Evolutionary conservation across 2,888 invertebrate genomes (phyloP), one percentile per base, ranked within the genome.

Genomic region (Dinocampus coccinellae): DNA sequence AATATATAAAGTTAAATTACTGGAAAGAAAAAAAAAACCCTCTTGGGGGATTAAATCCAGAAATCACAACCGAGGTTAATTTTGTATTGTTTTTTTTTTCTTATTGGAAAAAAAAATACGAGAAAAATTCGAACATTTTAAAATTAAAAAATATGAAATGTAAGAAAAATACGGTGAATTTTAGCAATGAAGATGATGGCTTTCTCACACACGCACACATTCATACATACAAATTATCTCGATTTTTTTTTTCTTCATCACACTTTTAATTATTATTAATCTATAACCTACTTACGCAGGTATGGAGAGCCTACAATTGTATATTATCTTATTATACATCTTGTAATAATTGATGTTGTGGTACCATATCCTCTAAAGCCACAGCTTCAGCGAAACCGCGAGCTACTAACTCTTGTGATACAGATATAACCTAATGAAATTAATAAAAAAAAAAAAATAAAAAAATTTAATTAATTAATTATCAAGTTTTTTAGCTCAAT

Each of bases 321-420:
- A 67, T 63, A 57, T 55, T 62, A 67, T 55, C 16, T 11, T 47
- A 36, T 57, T 11, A 26, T 57, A 6, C 24, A 57, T 24, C 36
- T 42, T 57, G 36, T 22, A 39, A n/a, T 22, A 42, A 16, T 47
- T 52, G 29, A 60, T 78, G 76, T 57, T 81, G 80, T 24, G 80
- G 76, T 16, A 77, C 68, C 70, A 79, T 75, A 22, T 80, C 78
- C 47, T 87, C 85, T 42, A 84, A 74, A 67, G 86, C 88, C 75
- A 92, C 87, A 92, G 94, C 95, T 84, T 93, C 92, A 65, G 96
- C 97, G 82, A 93, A 91, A 69, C 95, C 95, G 87, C 93, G 92
- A 80, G 93, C 93, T 80, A 96, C 94, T 83, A 97, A 90, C 89
- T 96, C 96, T 84, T 94, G 91, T 88, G 97, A 97, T 80, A 97